Percentiles rank a stretch among this genome's conserved stretches.
These are phyloP conservation scores for Diploptera punctata DNA, from an alignment of 2,888 invertebrate genomes.

Conservation along the genomic window DNA sequence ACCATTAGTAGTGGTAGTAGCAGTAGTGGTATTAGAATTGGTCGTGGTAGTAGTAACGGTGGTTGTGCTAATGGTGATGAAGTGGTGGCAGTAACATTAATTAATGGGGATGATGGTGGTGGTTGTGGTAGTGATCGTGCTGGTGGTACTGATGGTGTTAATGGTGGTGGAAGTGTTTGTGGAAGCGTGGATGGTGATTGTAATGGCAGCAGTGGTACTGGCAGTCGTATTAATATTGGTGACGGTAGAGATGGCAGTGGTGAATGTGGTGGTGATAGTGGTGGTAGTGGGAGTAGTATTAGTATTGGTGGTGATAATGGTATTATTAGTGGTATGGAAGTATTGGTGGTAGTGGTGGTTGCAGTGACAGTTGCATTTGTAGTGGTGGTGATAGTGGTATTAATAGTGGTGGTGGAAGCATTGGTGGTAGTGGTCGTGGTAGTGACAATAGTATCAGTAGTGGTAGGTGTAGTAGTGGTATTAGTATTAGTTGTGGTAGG, in stretches of 20 bases:
- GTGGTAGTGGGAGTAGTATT: not conserved
- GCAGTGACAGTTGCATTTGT: not conserved
- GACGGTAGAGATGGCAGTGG: not conserved
- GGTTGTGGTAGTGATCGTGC: too few relatives aligned
- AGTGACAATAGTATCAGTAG: too few relatives aligned
- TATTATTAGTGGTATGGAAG: not conserved
- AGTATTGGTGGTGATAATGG: not conserved
- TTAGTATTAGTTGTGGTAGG: too few relatives aligned
- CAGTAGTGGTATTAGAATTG: too few relatives aligned
- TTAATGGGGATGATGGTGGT: too few relatives aligned
- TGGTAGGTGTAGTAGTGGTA: too few relatives aligned
- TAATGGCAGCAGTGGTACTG: not conserved
- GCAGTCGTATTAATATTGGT: not conserved
- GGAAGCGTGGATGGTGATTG: not conserved
- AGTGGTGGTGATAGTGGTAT: not conserved
- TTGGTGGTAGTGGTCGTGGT: not conserved
- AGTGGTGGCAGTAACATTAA: not conserved
- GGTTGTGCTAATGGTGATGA: too few relatives aligned
- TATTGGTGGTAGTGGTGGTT: not conserved
- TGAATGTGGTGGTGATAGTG: not conserved
- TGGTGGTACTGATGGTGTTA: not conserved
- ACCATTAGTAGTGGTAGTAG: not conserved
- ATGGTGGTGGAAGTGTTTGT: not conserved
- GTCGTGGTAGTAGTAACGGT: too few relatives aligned
- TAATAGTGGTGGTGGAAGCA: not conserved